Evolutionary conservation across 1,140 invertebrate genomes (phyloP), one percentile per base, ranked within the genome.

Genomic region (Halesus radiatus): DNA sequence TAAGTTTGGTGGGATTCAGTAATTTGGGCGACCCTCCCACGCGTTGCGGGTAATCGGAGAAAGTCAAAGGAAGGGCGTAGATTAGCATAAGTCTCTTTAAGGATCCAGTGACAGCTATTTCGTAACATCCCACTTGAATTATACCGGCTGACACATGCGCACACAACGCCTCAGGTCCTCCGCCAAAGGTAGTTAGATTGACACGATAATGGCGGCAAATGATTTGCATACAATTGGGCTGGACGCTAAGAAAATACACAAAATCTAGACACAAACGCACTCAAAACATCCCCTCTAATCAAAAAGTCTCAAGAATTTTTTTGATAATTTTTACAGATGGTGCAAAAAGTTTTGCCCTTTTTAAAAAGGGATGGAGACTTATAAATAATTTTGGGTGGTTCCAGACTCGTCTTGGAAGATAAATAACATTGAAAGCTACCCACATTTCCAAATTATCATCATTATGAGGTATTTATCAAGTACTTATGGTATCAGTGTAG

Each of bases 161-260:
- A 22, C 29, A 45, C 66, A 37, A 22, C 37, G 23, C 66, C 37
- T 45, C 37, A 52, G 66, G 37, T 45, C 37, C 66, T 70, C 66
- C 66, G 66, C 66, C 37, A 70, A 70, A 45, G n/a, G n/a, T 10
- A n/a, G 32, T 13, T 32, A 68, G 66, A 70, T 70, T 50, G 37
- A 70, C 66, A 70, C 66, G 37, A 45, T 70, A 70, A 70, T 70
- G 29, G 66, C 66, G 66, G 66, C n/a, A 3, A 20, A 32, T 37
- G 37, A 70, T 70, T 70, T 70, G 37, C 66, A 70, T 70, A 70
- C 66, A 70, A 70, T 70, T 70, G 66, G 62, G 66, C 66, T 32
- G 66, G 32, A 45, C 10, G 45, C n/a, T 7, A 18, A 45, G 32
- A 70, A 22, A 22, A 26, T 64, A 13, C 60, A 18, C 37, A 22